Conservation (phyloP, 2,888 invertebrate genomes). For the Vesta saturnalis region DNA sequence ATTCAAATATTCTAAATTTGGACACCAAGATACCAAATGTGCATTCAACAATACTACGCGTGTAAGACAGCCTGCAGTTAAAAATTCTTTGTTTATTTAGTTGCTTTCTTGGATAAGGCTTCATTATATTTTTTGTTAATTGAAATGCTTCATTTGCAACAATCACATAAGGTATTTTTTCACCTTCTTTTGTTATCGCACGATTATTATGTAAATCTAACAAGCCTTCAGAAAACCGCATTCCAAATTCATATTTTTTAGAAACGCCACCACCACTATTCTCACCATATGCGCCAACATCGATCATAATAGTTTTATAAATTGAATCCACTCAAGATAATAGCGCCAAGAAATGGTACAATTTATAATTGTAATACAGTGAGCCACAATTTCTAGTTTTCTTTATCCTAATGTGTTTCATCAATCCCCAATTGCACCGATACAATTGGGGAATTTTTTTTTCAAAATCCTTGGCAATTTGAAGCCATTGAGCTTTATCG, state of each 20-base stretch:
- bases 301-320: constrained; percentile 5
- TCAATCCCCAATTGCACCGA: background rate
- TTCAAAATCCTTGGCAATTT: constrained; percentile 11
- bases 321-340: background rate
- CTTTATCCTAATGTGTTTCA: constrained; percentile 5
- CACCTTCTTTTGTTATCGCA: background rate
- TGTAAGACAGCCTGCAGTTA: background rate
- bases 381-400: background rate
- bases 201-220: background rate
- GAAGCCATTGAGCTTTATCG: constrained; percentile 2
- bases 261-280: background rate
- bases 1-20: constrained; percentile 18
- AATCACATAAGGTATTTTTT: constrained; percentile 4
- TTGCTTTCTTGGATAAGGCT: constrained; percentile 7
- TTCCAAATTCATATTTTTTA: background rate
- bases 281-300: background rate
- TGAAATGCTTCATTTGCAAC: constrained; percentile 8
- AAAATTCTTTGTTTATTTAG: background rate
- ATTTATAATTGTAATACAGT: constrained; percentile 6
- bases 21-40: constrained; percentile 16
- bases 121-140: constrained; percentile 12
- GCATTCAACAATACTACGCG: constrained; percentile 8
- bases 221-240: background rate
- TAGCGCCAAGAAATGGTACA: background rate
- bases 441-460: constrained; percentile 3